Conservation (phyloP, 2,113 vertebrate species). For the Nycticorax nycticorax region DNA sequence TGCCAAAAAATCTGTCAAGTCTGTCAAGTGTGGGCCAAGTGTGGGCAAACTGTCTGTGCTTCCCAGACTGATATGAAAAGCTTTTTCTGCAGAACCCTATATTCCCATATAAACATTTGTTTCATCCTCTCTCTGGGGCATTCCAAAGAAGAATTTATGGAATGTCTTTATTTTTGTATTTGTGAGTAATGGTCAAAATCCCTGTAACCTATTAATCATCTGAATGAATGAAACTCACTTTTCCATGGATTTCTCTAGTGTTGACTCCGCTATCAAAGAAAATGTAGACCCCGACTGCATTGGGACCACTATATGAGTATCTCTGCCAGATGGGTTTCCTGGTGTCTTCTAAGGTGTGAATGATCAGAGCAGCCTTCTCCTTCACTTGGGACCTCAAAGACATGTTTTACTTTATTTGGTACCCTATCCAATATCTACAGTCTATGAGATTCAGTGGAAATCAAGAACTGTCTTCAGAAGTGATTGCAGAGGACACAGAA, state of each 20-base stretch:
- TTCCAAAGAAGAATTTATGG: neutral
- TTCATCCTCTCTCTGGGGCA: neutral
- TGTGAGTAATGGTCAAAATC: neutral
- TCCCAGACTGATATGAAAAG: neutral
- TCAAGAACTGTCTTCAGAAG: neutral
- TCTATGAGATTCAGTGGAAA: neutral
- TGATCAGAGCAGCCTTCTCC: neutral
- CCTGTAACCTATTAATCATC: neutral
- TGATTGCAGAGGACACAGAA: neutral
- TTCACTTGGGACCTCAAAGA: neutral
- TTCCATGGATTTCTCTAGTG: neutral
- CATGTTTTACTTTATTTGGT: neutral
- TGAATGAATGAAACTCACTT: neutral
- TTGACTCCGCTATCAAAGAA: neutral
- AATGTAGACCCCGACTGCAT: neutral
- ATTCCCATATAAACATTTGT: neutral
- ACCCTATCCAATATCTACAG: neutral
- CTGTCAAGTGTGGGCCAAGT: constrained; percentile 1
- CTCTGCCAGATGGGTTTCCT: neutral
- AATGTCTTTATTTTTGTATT: neutral
- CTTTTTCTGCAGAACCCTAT: neutral
- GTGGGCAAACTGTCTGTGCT: neutral
- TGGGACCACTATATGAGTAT: neutral
- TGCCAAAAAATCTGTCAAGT: constrained; percentile 30
- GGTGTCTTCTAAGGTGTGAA: neutral